Conservation (phyloP, 2,888 invertebrate genomes). For the Geotrupes spiniger region DNA sequence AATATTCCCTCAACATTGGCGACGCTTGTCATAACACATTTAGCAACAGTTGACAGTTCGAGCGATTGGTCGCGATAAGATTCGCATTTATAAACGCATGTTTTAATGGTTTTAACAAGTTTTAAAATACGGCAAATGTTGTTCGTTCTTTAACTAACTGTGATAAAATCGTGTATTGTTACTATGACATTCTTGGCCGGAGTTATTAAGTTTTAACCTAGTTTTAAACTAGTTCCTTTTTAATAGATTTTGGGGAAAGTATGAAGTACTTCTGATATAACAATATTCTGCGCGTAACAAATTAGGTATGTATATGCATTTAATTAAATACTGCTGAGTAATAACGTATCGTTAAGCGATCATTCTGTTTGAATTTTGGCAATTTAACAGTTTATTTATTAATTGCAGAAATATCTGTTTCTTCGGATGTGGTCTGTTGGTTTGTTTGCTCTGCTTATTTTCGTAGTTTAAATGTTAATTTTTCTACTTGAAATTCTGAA, state of each 20-base stretch:
- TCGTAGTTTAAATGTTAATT: slow-evolving; percentile 7
- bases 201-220: slow-evolving; percentile 3
- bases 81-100: background rate
- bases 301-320: slow-evolving; percentile 2
- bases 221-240: background rate
- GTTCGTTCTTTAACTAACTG: no score
- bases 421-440: slow-evolving; percentile 16
- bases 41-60: slow-evolving; percentile 43
- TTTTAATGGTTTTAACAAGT: background rate
- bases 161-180: background rate
- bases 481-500: background rate
- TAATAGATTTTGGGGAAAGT: background rate
- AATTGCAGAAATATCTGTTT: background rate
- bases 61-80: slow-evolving; percentile 18
- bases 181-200: background rate
- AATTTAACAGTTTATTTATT: slow-evolving; percentile 4
- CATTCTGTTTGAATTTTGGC: slow-evolving; percentile 8
- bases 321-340: background rate
- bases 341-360: slow-evolving; percentile 7
- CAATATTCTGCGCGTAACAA: background rate
- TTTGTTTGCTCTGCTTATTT: slow-evolving; percentile 22
- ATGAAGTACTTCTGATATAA: slow-evolving; percentile 7
- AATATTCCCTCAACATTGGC: slow-evolving; percentile 24
- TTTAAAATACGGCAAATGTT: background rate
- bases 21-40: slow-evolving; percentile 28